Evolutionary conservation across 2,888 invertebrate genomes (phyloP), one percentile per base, ranked within the genome.

Genomic region (Andrena marginata): DNA sequence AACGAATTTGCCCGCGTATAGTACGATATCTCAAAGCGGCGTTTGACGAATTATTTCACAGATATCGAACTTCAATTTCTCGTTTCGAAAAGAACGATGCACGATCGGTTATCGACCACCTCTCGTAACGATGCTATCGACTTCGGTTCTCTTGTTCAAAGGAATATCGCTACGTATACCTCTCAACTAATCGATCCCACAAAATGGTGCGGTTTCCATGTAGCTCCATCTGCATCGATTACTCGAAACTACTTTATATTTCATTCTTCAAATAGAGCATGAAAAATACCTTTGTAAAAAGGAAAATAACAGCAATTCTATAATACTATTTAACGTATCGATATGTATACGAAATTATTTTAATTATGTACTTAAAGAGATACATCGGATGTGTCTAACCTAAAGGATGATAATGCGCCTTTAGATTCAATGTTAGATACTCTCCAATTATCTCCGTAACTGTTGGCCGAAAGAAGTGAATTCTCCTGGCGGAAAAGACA

Each of bases 51-150:
- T 91, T 90, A 91, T 91, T 91, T 85, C 89, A 87, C 89, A 91
- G 89, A 90, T 92, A 93, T 93, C 93, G 93, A 93, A 93, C 91
- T 91, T 92, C 91, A 93, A 93, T 93, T 91, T 91, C 92, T 92
- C 93, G 93, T 88, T 93, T 85, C 84, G 85, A 82, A 89, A 89
- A 86, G 89, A 92, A 89, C 91, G 89, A 90, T 88, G 90, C 82
- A 82, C 86, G 77, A 86, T 84, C 87, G 76, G 87, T 86, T 92
- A 92, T 92, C 92, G 92, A 92, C 92, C 90, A 90, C 80, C 64
- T 80, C 80, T 80, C 85, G 85, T 88, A 84, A 86, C 88, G 89
- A 91, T 80, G 84, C 84, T 88, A 88, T 88, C 88, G 88, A 88
- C 88, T 89, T 88, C 75, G 65, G 69, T 56, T 77, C 81, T 63